These are phyloP conservation scores for Cyanoramphus novaezelandiae DNA, from an alignment of 2,113 vertebrate genomes.

Conservation along the genomic window DNA sequence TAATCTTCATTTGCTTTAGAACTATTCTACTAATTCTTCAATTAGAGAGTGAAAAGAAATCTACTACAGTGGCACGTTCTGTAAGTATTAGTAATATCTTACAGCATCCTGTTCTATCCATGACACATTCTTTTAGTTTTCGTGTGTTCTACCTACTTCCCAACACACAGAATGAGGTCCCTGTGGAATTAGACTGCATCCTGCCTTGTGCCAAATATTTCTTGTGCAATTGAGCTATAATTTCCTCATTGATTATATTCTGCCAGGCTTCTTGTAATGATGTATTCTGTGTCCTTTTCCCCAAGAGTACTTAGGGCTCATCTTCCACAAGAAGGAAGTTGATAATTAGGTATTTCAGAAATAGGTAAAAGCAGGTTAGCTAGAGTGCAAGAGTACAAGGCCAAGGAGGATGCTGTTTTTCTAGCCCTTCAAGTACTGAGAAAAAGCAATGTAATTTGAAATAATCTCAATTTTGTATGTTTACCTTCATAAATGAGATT, in stretches of 20 bases:
- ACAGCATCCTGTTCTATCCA: not conserved
- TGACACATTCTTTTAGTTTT: not conserved
- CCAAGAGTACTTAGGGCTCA: not conserved
- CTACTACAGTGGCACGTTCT: not conserved
- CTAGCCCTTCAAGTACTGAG: not conserved
- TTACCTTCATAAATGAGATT: not conserved
- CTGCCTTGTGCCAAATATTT: not conserved
- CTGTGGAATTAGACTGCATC: not conserved
- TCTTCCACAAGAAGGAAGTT: not conserved
- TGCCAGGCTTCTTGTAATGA: not conserved
- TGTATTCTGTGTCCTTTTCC: not conserved
- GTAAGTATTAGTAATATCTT: not conserved
- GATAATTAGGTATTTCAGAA: not conserved
- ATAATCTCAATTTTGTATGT: not conserved
- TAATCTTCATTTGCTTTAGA: not conserved
- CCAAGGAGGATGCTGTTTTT: not conserved
- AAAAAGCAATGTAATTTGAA: not conserved
- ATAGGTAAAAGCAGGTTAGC: not conserved
- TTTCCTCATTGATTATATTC: not conserved
- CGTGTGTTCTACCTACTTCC: not conserved
- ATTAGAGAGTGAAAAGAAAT: not conserved
- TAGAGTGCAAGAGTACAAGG: accelerated
- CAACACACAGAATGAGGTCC: accelerated
- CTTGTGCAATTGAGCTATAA: not conserved
- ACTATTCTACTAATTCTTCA: not conserved